Evolutionary conservation across 1,140 invertebrate genomes (phyloP), one percentile per base, ranked within the genome.

Genomic region (Orchestia grillus): DNA sequence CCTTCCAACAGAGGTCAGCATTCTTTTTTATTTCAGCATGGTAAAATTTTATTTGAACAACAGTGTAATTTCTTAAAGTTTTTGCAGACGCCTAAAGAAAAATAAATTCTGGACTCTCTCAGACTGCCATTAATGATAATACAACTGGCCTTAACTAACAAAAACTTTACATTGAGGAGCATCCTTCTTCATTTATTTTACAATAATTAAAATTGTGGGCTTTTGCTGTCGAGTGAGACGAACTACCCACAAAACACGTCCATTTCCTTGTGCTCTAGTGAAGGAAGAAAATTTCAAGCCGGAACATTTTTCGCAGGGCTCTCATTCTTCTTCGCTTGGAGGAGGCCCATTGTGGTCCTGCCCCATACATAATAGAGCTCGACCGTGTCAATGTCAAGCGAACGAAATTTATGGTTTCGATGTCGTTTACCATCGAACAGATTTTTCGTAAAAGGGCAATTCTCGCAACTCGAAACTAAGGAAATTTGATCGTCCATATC

Each of bases 251-350:
- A 77, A 77, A 77, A 77, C 62, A 77, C 62, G 62, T 77, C 62
- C 3, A 28, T 77, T 36, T 36, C 28, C 11, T 77, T 77, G 62
- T 77, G 62, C 62, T 77, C 28, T 77, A 77, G 62, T 77, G 62
- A 77, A 77, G 62, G 62, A 36, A 77, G 28, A 77, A 77, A 77
- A 77, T 77, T 77, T 77, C 28, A 77, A 28, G 36, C 62, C 28
- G 11, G 11, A 77, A 77, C 36, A n/a, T 94, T 94, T 47, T 94
- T 47, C 44, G 19, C 41, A 45, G 44, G 44, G 23, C 11, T 44
- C 92, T 94, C 92, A 94, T 94, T 94, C 44, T 94, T 94, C 92
- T 94, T 94, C 43, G 92, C 44, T 47, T 47, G 44, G 44, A 45
- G 43, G 44, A 94, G 92, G 44, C 88, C 23, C 92, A 47, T 94